phyloP scores from a whole-genome alignment of 2,797 vertebrate species.

The Lepilemur septentrionalis region DNA sequence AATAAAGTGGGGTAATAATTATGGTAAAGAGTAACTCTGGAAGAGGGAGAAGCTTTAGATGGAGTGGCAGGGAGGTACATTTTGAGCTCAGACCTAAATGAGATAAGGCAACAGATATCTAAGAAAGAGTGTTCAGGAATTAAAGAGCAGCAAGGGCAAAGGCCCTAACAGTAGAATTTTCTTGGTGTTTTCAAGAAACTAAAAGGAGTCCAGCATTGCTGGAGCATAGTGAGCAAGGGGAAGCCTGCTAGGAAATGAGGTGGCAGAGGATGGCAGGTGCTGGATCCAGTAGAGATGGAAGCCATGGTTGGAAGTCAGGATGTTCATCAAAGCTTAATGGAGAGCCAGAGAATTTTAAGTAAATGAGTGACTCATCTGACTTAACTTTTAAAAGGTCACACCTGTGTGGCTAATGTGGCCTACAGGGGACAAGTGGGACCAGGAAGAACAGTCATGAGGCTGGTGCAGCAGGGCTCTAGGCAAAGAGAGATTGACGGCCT shows the following conservation, averaged over 20 bases:
- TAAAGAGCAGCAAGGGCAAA: not conserved
- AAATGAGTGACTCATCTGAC: not conserved
- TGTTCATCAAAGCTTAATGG: not conserved
- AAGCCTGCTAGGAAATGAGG: not conserved
- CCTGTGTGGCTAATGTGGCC: not conserved
- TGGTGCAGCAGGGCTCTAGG: not conserved
- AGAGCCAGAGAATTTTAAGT: not conserved
- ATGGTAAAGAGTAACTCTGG: not conserved
- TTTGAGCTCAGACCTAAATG: not conserved
- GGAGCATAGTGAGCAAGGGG: not conserved
- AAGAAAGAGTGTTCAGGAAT: not conserved
- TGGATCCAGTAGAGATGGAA: fast-evolving
- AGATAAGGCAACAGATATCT: not conserved
- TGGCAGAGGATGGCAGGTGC: not conserved
- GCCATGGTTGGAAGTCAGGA: not conserved
- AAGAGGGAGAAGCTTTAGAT: not conserved
- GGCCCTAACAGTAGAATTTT: not conserved
- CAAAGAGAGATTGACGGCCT: not conserved
- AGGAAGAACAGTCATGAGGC: not conserved
- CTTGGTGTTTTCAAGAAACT: not conserved
- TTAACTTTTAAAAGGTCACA: not conserved
- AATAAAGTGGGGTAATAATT: not conserved
- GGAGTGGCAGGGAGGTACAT: not conserved
- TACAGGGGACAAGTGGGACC: not conserved
- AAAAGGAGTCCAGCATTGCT: not conserved